Base-by-base conservation (phyloP, 2,888 invertebrate genomes). In the Euclidia mi region DNA sequence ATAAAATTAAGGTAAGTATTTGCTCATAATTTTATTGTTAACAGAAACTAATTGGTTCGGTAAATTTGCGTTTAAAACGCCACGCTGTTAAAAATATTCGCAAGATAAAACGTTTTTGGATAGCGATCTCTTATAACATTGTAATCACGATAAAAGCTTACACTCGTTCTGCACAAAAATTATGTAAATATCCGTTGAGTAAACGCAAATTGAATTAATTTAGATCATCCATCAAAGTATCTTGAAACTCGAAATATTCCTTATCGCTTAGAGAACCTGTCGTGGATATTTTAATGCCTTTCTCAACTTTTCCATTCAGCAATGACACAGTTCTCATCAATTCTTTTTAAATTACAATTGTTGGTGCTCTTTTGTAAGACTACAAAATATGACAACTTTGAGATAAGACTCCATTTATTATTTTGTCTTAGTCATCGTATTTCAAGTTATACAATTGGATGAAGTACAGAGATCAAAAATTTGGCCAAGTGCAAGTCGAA, bases 221-320 rank as follows among this genome's bases (percentile, higher is more conserved):
- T 69, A 71, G 76, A 85, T 82, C 85, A 89, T 90, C 88, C 88
- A 90, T 90, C 90, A 90, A 85, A 85, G 82, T 84, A 84, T 76
- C 59, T 74, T 73, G 69, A 66, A 83, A 80, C 72, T 70, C 56
- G 71, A 79, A 84, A 81, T 83, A 82, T 79, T 78, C 48, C 61
- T 55, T 71, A 76, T 78, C 79, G 61, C 79, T 76, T 72, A 66
- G 55, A 78, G 81, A 85, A 82, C 49, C 77, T 75, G 66, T 81
- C 75, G 61, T 76, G 71, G 65, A 74, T 79, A 65, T 76, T 82
- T 81, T 82, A 81, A 84, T 82, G 83, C 79, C 73, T 77, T 72
- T 78, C 72, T 69, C 78, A 76, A 85, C 82, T 82, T 77, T 59
- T 47, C 57, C 71, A 59, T 59, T 57, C 64, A 58, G 76, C 73